A percentile compares a stretch with the other conserved stretches of the same genome.
Conservation (phyloP, 2,797 vertebrate genomes). For the Lophotriccus pileatus region DNA sequence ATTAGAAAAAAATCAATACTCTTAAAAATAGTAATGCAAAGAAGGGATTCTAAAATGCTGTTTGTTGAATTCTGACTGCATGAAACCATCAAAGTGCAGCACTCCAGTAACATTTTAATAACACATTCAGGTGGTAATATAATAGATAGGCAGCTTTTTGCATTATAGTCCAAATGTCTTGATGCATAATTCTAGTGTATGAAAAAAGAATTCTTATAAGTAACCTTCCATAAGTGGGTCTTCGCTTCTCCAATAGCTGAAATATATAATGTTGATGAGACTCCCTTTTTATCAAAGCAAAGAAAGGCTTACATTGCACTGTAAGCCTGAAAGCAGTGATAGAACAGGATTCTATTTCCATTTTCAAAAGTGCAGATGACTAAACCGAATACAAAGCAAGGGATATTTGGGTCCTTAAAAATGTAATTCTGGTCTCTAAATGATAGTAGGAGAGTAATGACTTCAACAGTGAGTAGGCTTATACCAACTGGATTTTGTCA, state of each 20-base stretch:
- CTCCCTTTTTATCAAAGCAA: not conserved
- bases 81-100: constrained; percentile 70
- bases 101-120: constrained; percentile 71
- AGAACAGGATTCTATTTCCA: not conserved
- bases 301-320: not conserved
- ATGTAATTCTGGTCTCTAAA: not conserved
- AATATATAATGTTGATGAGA: not conserved
- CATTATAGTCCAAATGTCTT: constrained; percentile 51
- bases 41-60: constrained; percentile 55
- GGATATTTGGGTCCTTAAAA: not conserved
- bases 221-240: constrained; percentile 43
- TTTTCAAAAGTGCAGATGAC: not conserved
- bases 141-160: constrained; percentile 53
- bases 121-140: constrained; percentile 45
- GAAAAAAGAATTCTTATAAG: not conserved
- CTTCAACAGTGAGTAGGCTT: not conserved
- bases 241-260: constrained; percentile 48
- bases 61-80: constrained; percentile 49
- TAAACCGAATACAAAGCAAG: not conserved
- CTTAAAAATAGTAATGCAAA: constrained; percentile 68
- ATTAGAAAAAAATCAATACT: constrained; percentile 69
- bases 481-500: not conserved
- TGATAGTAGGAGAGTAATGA: not conserved
- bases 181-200: constrained; percentile 46
- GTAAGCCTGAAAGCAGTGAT: not conserved